Conservation (phyloP, 92 coral and sea anemone species). For the Epizoanthus ramosus region DNA sequence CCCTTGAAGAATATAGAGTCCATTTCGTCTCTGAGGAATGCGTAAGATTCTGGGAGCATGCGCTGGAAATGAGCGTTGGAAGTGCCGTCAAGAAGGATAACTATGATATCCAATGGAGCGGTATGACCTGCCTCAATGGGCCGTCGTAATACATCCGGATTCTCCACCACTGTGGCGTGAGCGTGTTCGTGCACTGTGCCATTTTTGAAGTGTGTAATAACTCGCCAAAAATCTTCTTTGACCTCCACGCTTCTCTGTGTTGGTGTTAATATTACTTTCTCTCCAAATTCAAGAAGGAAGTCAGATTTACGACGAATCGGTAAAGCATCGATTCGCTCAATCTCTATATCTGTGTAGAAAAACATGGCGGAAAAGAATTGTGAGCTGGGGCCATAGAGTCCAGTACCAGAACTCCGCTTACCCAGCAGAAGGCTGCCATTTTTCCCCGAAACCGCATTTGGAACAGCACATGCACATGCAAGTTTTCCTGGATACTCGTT, state of each 20-base stretch:
- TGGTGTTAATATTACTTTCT: slow-evolving; percentile 3
- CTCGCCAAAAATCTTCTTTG: slow-evolving; percentile 57
- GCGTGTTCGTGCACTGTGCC: slow-evolving; percentile 43
- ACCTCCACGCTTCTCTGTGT: slow-evolving; percentile 9
- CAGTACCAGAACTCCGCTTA: too few species aligned
- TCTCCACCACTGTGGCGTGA: slow-evolving; percentile 71
- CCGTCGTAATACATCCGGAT: slow-evolving; percentile 61
- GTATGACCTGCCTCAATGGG: slow-evolving; percentile 24
- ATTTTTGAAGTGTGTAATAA: slow-evolving; percentile 30
- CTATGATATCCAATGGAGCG: slow-evolving; percentile 63
- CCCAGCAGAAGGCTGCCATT: too few species aligned
- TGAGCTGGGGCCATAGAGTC: too few species aligned
- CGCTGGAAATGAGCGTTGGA: slow-evolving; percentile 83
- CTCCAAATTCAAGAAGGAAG: neutral
- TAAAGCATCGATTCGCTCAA: neutral
- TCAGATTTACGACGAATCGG: slow-evolving; percentile 45
- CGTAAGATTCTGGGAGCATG: slow-evolving; percentile 63
- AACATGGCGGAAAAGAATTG: neutral
- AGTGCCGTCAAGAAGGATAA: slow-evolving; percentile 65
- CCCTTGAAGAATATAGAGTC: slow-evolving; percentile 61
- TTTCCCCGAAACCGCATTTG: too few species aligned
- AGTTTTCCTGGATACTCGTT: too few species aligned
- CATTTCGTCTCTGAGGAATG: slow-evolving; percentile 57
- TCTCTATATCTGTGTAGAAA: neutral
- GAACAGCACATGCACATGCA: too few species aligned